phyloP scores from a whole-genome alignment of 1,140 invertebrate species.

The Trichoplusia ni region DNA sequence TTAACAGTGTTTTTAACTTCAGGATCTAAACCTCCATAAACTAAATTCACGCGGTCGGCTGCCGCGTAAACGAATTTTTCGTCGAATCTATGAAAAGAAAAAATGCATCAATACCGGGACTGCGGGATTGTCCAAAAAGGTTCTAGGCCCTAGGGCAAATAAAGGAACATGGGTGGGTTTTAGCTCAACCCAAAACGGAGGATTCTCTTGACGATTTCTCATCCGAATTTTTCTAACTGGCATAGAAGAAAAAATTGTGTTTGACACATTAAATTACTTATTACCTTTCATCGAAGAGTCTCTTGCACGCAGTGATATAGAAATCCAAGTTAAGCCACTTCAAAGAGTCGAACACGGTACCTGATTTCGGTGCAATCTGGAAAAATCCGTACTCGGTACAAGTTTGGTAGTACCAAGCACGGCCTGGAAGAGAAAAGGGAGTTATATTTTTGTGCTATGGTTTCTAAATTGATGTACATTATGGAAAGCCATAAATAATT shows the following conservation, averaged over 20 bases:
- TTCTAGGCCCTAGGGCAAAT: no score
- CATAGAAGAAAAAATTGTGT: no score
- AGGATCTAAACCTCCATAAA: conserved; percentile 83
- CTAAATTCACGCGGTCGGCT: conserved; percentile 82
- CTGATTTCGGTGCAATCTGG: conserved; percentile 85
- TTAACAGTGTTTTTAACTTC: conserved; percentile 84
- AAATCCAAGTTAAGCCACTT: conserved; percentile 82
- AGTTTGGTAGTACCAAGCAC: conserved; percentile 91
- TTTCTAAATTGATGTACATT: background rate
- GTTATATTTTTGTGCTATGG: background rate
- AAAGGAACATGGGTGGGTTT: no score
- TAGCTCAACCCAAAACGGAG: no score
- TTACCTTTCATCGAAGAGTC: conserved; percentile 84
- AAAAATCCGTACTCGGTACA: conserved; percentile 93
- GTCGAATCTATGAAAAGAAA: conserved; percentile 70
- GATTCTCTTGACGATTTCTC: no score
- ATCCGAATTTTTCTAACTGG: no score
- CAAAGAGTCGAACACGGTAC: conserved; percentile 85
- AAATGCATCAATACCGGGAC: no score
- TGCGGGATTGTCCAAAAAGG: no score
- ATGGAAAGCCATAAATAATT: background rate
- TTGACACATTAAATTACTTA: no score
- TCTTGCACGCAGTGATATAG: conserved; percentile 85
- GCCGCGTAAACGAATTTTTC: conserved; percentile 73
- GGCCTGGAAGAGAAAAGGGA: conserved; percentile 67